Percentiles rank a stretch among this genome's conserved stretches.
Conservation (phyloP, 1,140 invertebrate genomes). For the Drosophila asahinai region DNA sequence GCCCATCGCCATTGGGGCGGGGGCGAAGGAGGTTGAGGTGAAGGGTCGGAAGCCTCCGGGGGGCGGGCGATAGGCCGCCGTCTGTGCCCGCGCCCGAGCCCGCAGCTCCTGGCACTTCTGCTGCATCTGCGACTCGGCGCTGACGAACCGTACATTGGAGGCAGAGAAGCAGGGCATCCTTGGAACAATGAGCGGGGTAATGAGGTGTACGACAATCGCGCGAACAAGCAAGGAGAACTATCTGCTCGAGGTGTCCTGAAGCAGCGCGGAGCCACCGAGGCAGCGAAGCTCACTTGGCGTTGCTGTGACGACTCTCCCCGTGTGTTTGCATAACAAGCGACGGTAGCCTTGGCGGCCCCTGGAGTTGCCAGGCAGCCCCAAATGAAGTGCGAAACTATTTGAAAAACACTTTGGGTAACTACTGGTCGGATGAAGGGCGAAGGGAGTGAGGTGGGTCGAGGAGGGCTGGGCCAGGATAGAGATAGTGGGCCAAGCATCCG, state of each 20-base stretch:
- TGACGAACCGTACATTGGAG: conserved; percentile 73
- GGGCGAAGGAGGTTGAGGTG: conserved; percentile 25
- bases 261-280: neutral
- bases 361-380: conserved; percentile 46
- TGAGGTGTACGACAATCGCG: conserved; percentile 7
- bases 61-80: conserved; percentile 61
- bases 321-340: conserved; percentile 60
- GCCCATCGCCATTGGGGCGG: conserved; percentile 13
- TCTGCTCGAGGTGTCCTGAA: neutral
- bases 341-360: conserved; percentile 59
- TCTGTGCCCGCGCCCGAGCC: conserved; percentile 64
- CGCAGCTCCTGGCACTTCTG: conserved; percentile 56
- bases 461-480: neutral
- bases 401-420: conserved; percentile 41
- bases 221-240: conserved; percentile 1
- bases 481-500: conserved; percentile 12
- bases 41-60: conserved; percentile 48
- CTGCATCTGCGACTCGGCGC: conserved; percentile 60
- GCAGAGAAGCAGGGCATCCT: conserved; percentile 79
- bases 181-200: neutral
- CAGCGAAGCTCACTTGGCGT: conserved; percentile 4
- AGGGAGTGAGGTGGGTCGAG: neutral
- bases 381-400: conserved; percentile 37
- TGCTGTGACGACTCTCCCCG: conserved; percentile 19
- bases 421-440: neutral